Base-by-base conservation (phyloP, 2,888 invertebrate species). In the Drosophila neonasuta region DNA sequence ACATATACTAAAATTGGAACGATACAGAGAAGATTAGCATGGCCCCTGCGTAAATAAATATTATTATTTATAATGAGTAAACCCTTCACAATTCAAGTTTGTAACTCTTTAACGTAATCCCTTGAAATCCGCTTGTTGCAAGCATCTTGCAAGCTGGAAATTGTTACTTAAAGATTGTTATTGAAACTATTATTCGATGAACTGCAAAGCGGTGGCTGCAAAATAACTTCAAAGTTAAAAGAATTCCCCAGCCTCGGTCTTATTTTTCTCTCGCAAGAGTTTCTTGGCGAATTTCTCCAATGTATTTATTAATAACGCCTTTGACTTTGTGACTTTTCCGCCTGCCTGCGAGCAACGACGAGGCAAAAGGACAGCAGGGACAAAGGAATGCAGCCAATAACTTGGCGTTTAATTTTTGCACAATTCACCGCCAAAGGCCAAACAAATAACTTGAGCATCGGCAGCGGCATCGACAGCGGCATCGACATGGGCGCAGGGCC, bases 381-480 rank as follows among this genome's bases (percentile, higher is more conserved):
- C 44, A 55, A 20, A 42, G 66, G 80, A 80, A 79, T 79, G 71
- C 69, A 74, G 74, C 70, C 79, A 82, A 86, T 86, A 82, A 77
- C 67, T 83, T 78, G 70, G 61, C 64, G 48, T 71, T 83, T 76
- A 64, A 77, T 77, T 80, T 78, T 70, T 77, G 54, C 75, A 69
- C 67, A 86, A 77, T 75, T 81, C 65, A 62, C 32, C 66, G 85
- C 87, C 85, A 74, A 68, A 67, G 87, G 85, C 79, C 68, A 84
- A 81, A 79, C 79, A 84, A 82, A 82, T 86, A 82, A 74, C 87
- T 86, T 60, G 56, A 45, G 17, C 56, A 49, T 30, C 39, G 24
- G 5, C 30, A 9, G 9, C 30, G 30, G 10, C 36, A 34, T 11
- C 34, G 11, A 5, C n/a, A 11, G 0, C 36, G 32, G 32, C 32